Evolutionary conservation across 2,888 invertebrate species (phyloP).

Genomic region (Heliconius charithonia): DNA sequence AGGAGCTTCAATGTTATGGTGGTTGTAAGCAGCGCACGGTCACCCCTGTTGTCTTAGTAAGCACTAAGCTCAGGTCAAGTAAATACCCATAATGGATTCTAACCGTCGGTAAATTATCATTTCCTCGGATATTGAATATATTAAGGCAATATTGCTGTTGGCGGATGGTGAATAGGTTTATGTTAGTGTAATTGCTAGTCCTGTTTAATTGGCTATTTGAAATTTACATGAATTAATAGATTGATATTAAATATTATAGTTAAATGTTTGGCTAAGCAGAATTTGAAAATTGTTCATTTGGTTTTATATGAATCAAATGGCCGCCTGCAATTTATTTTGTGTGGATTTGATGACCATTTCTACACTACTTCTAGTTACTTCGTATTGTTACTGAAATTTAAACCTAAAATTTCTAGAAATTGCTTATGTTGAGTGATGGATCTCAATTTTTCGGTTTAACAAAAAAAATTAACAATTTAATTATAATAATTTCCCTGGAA

Average conservation of each 20-base stretch:
- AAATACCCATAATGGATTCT: conserved; percentile 84
- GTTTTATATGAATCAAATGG: neutral
- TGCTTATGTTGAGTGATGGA: no score
- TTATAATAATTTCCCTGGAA: no score
- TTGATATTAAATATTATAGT: neutral
- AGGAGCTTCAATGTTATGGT: conserved; percentile 42
- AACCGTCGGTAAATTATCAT: conserved; percentile 80
- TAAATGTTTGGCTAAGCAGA: neutral
- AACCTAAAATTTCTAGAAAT: no score
- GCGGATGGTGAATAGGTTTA: conserved; percentile 65
- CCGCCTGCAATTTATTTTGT: no score
- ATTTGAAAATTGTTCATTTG: neutral
- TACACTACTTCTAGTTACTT: no score
- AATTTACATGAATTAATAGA: conserved; percentile 24
- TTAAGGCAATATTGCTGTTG: conserved; percentile 76
- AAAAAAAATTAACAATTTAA: no score
- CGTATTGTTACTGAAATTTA: no score
- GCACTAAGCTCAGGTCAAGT: conserved; percentile 83
- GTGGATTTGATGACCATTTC: no score
- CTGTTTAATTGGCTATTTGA: conserved; percentile 33
- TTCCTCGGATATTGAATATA: conserved; percentile 82
- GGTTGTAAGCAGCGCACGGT: conserved; percentile 53
- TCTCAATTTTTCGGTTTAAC: no score
- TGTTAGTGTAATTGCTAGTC: conserved; percentile 71
- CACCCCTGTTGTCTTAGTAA: conserved; percentile 84